Conservation (phyloP, 2,113 vertebrate genomes). For the Nipponia nippon region DNA sequence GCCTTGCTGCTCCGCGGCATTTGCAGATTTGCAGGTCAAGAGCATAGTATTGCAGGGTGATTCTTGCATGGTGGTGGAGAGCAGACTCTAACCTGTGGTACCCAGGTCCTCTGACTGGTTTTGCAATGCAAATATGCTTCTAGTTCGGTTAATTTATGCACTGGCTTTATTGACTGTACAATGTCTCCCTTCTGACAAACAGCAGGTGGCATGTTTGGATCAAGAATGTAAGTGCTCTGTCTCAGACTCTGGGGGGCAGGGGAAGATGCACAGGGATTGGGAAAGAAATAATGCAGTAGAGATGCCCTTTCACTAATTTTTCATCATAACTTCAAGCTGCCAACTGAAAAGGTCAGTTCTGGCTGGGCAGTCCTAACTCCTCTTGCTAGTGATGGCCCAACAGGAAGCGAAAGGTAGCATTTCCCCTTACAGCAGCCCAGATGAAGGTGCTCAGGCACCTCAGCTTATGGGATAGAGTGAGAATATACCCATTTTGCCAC, state of each 20-base stretch:
- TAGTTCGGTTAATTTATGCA: neutral
- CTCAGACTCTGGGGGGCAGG: neutral
- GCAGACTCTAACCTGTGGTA: neutral
- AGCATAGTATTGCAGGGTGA: neutral
- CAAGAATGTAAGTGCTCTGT: neutral
- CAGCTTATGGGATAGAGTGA: neutral
- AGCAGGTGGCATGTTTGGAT: slow-evolving; percentile 43
- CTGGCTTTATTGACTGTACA: neutral
- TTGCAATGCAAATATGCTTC: neutral
- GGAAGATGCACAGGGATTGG: neutral
- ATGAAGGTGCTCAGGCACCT: neutral
- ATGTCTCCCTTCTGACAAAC: neutral
- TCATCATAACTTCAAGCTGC: neutral
- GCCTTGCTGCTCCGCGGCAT: neutral
- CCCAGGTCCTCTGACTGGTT: neutral
- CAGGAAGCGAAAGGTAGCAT: neutral
- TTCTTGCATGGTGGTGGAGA: neutral
- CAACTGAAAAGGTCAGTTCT: neutral
- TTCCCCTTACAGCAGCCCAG: neutral
- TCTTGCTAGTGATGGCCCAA: neutral
- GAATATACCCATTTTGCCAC: neutral
- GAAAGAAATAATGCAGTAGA: neutral
- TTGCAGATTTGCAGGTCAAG: neutral
- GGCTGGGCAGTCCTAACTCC: neutral
- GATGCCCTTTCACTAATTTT: neutral